Percentiles rank a stretch among this genome's conserved stretches.
phyloP scores from a whole-genome alignment of 1,140 invertebrate genomes.

The Sinonovacula constricta region DNA sequence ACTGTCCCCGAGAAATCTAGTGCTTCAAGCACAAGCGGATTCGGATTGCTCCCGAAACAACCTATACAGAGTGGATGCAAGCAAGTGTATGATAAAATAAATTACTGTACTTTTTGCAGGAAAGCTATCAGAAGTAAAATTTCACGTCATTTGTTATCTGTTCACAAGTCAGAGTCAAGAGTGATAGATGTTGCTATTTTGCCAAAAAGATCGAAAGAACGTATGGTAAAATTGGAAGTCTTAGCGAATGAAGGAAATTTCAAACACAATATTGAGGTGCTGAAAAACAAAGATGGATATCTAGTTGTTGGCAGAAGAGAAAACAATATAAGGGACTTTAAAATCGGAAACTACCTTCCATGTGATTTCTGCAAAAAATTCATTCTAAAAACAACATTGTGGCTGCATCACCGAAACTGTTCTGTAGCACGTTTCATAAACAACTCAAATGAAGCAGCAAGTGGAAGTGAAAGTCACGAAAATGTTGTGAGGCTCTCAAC shows the following conservation, averaged over 20 bases:
- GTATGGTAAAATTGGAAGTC: constrained; percentile 35
- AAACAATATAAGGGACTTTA: not conserved
- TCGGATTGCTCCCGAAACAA: constrained; percentile 26
- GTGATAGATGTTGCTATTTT: constrained; percentile 11
- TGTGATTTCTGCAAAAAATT: constrained; percentile 30
- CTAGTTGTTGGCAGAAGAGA: constrained; percentile 30
- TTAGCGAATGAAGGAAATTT: constrained; percentile 52
- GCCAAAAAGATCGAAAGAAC: constrained; percentile 31
- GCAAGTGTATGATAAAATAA: constrained; percentile 40
- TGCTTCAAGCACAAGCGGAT: not conserved
- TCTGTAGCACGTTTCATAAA: not conserved
- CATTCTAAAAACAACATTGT: not conserved
- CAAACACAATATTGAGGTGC: constrained; percentile 40
- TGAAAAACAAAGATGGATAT: constrained; percentile 13
- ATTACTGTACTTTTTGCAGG: constrained; percentile 39
- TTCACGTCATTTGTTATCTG: constrained; percentile 13
- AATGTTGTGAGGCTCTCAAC: not conserved
- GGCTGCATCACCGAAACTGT: constrained; percentile 5
- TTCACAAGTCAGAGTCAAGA: constrained; percentile 30
- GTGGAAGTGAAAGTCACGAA: not conserved
- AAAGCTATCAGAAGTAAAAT: constrained; percentile 44
- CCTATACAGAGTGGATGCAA: constrained; percentile 33
- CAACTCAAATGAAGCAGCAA: not conserved
- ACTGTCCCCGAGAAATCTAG: not conserved
- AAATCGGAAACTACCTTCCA: constrained; percentile 7